Base-by-base conservation (phyloP, 2,113 vertebrate genomes). In the Blennius ocellaris region DNA sequence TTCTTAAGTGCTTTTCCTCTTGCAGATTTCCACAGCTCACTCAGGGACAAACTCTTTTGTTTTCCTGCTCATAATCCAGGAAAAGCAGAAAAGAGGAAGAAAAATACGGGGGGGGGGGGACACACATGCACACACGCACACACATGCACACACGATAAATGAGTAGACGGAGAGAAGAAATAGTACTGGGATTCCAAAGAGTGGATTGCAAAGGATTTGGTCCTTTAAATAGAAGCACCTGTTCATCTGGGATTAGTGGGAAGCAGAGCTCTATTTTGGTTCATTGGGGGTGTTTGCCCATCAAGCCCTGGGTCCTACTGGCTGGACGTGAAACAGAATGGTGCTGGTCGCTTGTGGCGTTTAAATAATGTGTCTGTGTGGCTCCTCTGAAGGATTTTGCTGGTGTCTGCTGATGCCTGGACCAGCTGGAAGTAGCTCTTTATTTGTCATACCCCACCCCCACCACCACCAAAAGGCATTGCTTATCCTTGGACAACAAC, bases 141-240 rank as follows among this genome's bases (percentile, higher is more conserved):
- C 21, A 30, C 21, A 30, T 4, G 0, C 44, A 21, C 21, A 36
- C 39, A 54, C 30, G 62, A 41, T 66, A 4, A 58, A 69, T 67
- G 21, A 30, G 21, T 30, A 62, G 60, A 17, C 45, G 58, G 62
- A 74, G 81, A 69, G 76, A 65, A 78, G 72, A 57, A 47, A 54
- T 49, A 59, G 80, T 53, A 60, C 11, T 81, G 69, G 58, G 80
- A 91, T 85, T 83, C 84, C 86, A 76, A 30, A 45, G 80, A 75
- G 78, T 82, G 91, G 87, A 91, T 87, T 89, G 91, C 60, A 87
- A 69, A 87, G 92, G 93, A 94, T 93, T 93, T 93, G 76, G 58
- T 67, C 78, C 90, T 91, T 84, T 90, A 92, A 92, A 93, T 94
- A 93, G 93, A 83, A 90, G 62, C 90, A 93, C 92, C 92, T 94